Percentiles rank a stretch among this genome's conserved stretches.
Evolutionary conservation across 2,888 invertebrate genomes (phyloP).

Genomic region (Margaritifera margaritifera): DNA sequence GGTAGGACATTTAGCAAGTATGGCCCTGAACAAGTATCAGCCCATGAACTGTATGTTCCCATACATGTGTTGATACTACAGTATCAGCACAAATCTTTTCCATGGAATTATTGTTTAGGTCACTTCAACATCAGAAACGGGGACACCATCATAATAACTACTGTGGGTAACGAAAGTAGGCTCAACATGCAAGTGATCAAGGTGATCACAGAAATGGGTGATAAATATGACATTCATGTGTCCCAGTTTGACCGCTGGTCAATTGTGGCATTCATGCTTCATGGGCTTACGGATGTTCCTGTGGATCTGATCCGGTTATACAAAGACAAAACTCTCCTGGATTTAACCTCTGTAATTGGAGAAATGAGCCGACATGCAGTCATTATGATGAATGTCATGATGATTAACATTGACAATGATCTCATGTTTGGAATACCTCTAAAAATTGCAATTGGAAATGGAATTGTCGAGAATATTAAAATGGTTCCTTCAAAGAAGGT

Average conservation of each 20-base stretch:
- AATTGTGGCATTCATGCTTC: conserved; percentile 60
- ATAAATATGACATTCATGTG: conserved; percentile 38
- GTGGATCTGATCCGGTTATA: conserved; percentile 58
- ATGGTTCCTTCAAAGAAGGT: conserved; percentile 52
- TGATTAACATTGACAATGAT: conserved; percentile 48
- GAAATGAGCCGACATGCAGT: conserved; percentile 27
- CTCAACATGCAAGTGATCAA: conserved; percentile 48
- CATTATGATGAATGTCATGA: conserved; percentile 48
- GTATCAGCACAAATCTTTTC: conserved; percentile 41
- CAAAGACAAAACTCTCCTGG: conserved; percentile 36
- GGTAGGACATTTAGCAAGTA: conserved; percentile 52
- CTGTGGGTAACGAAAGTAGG: conserved; percentile 54
- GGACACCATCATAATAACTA: conserved; percentile 49
- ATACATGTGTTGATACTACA: conserved; percentile 55
- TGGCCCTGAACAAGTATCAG: conserved; percentile 43
- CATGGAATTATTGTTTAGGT: conserved; percentile 57
- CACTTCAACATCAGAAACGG: conserved; percentile 47
- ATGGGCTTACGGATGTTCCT: conserved; percentile 57
- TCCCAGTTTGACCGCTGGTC: conserved; percentile 65
- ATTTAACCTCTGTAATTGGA: conserved; percentile 52
- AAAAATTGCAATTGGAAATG: conserved; percentile 49
- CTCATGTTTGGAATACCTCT: conserved; percentile 54
- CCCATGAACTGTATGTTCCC: conserved; percentile 58
- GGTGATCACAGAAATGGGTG: conserved; percentile 43
- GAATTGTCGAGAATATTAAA: conserved; percentile 55